phyloP scores from a whole-genome alignment of 53 echinoderm and acorn worm species.

The Echinometra lucunter region DNA sequence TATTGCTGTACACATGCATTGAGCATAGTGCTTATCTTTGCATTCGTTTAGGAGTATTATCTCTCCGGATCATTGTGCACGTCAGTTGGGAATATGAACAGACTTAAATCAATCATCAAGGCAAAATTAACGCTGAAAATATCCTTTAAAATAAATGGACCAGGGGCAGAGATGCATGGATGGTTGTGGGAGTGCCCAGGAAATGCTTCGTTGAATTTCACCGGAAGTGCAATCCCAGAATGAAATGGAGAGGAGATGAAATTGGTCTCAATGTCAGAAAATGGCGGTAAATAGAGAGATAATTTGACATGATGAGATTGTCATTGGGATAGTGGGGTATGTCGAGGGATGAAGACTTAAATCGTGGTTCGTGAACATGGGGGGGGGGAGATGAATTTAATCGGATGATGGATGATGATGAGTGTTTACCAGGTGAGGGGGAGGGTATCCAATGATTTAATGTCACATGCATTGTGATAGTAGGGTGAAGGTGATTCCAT shows the following conservation, averaged over 20 bases:
- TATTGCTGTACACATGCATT: too few relatives aligned
- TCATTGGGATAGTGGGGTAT: background rate
- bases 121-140: background rate
- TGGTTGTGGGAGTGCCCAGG: background rate
- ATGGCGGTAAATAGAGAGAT: background rate
- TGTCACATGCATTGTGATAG: background rate
- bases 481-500: constrained; percentile 17
- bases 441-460: background rate
- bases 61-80: background rate
- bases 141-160: background rate
- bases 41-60: background rate
- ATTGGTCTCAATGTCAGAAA: constrained; percentile 2
- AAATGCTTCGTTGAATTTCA: background rate
- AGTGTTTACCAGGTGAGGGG: background rate
- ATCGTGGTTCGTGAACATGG: background rate
- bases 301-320: background rate
- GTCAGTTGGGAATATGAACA: background rate
- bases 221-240: too few relatives aligned
- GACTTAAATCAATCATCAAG: constrained; percentile 23
- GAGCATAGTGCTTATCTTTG: background rate
- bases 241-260: background rate
- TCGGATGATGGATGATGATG: background rate
- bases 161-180: background rate
- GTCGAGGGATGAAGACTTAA: background rate
- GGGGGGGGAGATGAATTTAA: background rate